These are phyloP conservation scores for Lamellibrachia luymesi DNA, from an alignment of 1,140 invertebrate genomes.

Conservation along the genomic window DNA sequence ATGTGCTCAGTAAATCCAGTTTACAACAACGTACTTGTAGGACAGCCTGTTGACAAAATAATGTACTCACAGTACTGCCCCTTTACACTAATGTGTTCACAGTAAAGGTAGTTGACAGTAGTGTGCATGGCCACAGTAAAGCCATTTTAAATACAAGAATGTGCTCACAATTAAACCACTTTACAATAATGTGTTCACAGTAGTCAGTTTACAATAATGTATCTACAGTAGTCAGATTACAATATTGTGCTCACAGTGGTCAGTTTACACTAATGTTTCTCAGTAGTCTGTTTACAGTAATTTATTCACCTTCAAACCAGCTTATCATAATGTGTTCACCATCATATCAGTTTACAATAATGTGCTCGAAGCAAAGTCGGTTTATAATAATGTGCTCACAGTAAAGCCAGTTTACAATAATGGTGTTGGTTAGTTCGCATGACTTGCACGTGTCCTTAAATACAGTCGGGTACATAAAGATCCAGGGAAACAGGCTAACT, in stretches of 20 bases:
- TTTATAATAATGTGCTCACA: neutral
- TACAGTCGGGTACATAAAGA: neutral
- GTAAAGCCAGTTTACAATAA: neutral
- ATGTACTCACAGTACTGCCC: neutral
- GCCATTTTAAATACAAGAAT: neutral
- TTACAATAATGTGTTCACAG: neutral
- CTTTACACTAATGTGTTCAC: neutral
- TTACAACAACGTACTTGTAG: neutral
- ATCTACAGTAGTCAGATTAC: too few species aligned
- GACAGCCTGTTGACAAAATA: neutral
- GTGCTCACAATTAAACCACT: neutral
- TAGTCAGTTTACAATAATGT: neutral
- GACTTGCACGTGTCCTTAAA: neutral
- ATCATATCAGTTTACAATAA: too few species aligned
- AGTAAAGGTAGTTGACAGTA: neutral
- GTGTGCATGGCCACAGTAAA: neutral
- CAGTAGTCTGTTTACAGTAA: neutral
- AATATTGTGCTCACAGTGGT: too few species aligned
- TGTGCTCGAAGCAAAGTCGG: too few species aligned
- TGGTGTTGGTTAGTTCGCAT: neutral
- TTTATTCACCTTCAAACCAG: too few species aligned
- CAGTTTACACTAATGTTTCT: too few species aligned
- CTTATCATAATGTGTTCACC: too few species aligned
- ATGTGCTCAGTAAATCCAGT: neutral
- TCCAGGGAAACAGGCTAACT: neutral